A percentile compares a stretch with the other conserved stretches of the same genome.
Conservation (phyloP, 2,113 vertebrate species). For the Alligator sinensis region DNA sequence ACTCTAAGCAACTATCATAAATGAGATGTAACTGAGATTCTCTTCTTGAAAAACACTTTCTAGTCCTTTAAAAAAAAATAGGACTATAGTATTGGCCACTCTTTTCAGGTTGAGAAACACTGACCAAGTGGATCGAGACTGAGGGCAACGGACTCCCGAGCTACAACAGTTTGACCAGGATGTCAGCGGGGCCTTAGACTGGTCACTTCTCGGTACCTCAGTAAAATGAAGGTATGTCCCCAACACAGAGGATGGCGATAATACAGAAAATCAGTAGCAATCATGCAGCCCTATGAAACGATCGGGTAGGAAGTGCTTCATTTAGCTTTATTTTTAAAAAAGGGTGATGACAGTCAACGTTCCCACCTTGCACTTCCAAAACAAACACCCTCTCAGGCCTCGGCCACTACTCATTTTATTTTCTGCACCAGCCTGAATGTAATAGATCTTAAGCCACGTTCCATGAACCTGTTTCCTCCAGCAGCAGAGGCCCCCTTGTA, state of each 20-base stretch:
- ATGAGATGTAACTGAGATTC: no score
- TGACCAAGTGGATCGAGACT: not conserved
- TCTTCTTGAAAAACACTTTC: no score
- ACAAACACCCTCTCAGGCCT: not conserved
- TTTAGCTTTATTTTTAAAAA: not conserved
- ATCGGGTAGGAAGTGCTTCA: not conserved
- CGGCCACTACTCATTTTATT: not conserved
- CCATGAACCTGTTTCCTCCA: constrained; percentile 15
- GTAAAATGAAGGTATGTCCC: not conserved
- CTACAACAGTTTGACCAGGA: not conserved
- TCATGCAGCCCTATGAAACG: not conserved
- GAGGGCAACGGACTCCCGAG: not conserved
- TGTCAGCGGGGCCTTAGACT: not conserved
- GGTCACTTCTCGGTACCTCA: not conserved
- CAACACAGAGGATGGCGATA: not conserved
- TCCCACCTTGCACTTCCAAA: not conserved
- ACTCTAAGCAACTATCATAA: no score
- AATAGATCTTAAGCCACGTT: constrained; percentile 9
- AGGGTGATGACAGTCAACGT: not conserved
- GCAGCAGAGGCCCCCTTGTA: constrained; percentile 8
- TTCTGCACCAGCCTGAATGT: not conserved
- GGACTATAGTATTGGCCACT: no score
- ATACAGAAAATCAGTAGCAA: not conserved
- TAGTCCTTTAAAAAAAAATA: no score
- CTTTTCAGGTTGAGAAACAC: not conserved